Evolutionary conservation across 2,113 vertebrate genomes (phyloP), one percentile per base, ranked within the genome.

Genomic region (Ascaphus truei): DNA sequence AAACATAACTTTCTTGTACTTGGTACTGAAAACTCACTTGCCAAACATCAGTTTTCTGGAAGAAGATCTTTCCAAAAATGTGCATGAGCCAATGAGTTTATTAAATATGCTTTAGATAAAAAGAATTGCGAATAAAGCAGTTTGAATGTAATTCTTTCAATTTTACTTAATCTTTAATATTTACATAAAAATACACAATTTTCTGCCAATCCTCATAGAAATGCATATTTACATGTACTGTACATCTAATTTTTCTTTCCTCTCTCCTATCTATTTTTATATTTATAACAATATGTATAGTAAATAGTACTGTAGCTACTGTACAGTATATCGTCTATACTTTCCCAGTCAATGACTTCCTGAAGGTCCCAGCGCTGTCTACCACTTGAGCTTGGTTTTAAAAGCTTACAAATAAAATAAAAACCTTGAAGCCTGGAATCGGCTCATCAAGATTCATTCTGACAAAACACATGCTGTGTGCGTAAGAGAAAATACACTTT

Each of bases 331-430:
- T n/a, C n/a, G 89, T 89, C 85, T 91, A 89, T 90, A 87, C 81
- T 92, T 93, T 89, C 89, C 88, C 81, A 89, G 88, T 88, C 91
- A 92, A 92, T 91, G 90, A 92, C 92, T 84, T 76, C 79, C 89
- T 91, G 92, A 95, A 94, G 94, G 93, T 89, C 86, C 76, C 86
- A 87, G 72, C 81, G 74, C 86, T 91, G 89, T 88, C 82, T 85
- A 77, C 84, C 45, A 51, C 77, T 81, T 93, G 91, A 96, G 92
- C 93, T 93, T 95, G 87, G 75, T 85, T 85, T 88, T 87, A 84
- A 89, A 88, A 88, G 77, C 86, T 83, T 82, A 85, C 81, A 79
- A 39, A 13, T 6, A 43, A 37, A 58, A 60, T 51, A 69, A 26
- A 86, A 91, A 83, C 91, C 90, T 92, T 92, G 89, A 89, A 89